phyloP scores from a whole-genome alignment of 2,113 vertebrate species.

The Oophaga pumilio region DNA sequence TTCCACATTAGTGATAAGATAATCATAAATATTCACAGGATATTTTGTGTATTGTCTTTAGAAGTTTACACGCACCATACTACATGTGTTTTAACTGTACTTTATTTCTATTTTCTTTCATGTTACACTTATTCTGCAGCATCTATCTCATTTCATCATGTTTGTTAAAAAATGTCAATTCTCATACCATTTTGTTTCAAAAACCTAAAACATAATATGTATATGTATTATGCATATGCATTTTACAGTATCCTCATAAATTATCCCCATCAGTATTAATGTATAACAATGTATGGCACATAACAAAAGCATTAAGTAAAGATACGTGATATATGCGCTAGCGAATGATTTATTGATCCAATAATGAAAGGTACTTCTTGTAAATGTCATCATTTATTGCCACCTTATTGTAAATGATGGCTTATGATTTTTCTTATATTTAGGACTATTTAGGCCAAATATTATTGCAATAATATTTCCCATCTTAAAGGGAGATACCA shows the following conservation, averaged over 20 bases:
- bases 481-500: neutral
- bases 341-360: constrained; percentile 1
- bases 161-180: no score
- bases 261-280: neutral
- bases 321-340: neutral
- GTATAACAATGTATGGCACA: neutral
- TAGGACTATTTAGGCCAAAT: neutral
- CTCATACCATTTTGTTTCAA: neutral
- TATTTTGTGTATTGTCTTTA: no score
- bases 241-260: neutral
- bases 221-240: neutral
- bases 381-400: neutral
- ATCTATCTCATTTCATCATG: no score
- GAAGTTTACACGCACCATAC: no score
- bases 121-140: no score
- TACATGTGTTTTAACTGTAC: no score
- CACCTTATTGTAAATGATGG: neutral
- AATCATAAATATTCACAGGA: no score
- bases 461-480: neutral
- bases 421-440: neutral
- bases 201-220: neutral
- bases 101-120: no score
- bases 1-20: no score
- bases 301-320: neutral
- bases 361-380: neutral